Evolutionary conservation across 2,888 invertebrate genomes (phyloP), one percentile per base, ranked within the genome.

Genomic region (Cryptocephalus moraei): DNA sequence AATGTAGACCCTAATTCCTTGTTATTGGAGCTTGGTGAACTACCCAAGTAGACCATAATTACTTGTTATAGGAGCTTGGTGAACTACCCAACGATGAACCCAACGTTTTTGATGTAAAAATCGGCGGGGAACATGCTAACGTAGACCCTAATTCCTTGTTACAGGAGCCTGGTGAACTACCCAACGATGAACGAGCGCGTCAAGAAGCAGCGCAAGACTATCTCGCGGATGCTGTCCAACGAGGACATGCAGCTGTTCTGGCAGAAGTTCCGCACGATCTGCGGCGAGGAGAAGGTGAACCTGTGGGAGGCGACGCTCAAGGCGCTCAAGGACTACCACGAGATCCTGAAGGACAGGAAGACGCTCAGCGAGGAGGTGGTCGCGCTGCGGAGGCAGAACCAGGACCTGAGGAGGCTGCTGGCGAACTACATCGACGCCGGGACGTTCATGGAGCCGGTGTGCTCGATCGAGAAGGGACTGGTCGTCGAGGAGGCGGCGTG

Each of bases 261-360:
- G 89, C 63, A 70, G 8, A 75, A 78, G 51, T 87, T 83, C 68
- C 72, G 73, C 49, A 71, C 73, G 36, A 66, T 80, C 8, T 82
- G 84, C 56, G 72, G 81, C 0, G 54, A 70, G 0, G 76, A 82
- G 40, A 81, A 80, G 53, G 77, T 82, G 55, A 76, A 77, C 48
- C 68, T 88, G 38, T 90, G 89, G 89, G 81, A 83, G 56, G 80
- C 78, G 3, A 61, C 86, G 38, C 64, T 80, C 8, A 68, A 75
- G 13, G 84, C 81, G 4, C 68, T 86, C 14, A 76, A 77, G 48
- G 79, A 79, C 61, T 86, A 84, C 67, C 73, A 81, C 52, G 72
- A 74, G 32, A 74, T 81, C 53, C 68, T 85, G 51, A 80, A 81
- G 74, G 84, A 84, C 61, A 75, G 88, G 0, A 80, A 82, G 55